A percentile compares a stretch with the other conserved stretches of the same genome.
These are phyloP conservation scores for Oreohelix idahoensis DNA, from an alignment of 1,140 invertebrate genomes.

Conservation along the genomic window DNA sequence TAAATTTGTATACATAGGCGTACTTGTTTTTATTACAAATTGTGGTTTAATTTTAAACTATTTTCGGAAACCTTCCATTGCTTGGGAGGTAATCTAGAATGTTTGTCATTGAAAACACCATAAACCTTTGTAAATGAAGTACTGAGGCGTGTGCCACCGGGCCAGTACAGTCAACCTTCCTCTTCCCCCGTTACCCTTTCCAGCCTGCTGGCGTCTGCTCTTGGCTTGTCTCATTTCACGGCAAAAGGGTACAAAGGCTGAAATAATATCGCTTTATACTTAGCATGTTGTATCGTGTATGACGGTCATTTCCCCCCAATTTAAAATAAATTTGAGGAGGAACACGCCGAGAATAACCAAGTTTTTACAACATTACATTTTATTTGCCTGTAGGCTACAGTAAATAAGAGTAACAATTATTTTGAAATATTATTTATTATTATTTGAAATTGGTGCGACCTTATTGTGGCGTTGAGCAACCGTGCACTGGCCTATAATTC, in stretches of 20 bases:
- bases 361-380: no score
- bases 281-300: background rate
- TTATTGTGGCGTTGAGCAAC: background rate
- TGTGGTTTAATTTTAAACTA: no score
- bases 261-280: background rate
- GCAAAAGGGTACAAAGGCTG: slow-evolving; percentile 1
- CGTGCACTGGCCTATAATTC: slow-evolving; percentile 20
- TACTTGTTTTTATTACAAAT: no score
- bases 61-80: no score
- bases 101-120: background rate
- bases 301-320: background rate
- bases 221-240: background rate
- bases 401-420: background rate
- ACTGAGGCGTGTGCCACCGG: background rate
- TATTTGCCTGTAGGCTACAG: no score
- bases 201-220: slow-evolving; percentile 16
- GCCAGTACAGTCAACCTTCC: background rate
- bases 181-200: background rate
- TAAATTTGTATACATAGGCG: no score
- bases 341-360: no score
- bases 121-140: background rate
- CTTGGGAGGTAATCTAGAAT: background rate
- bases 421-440: slow-evolving; percentile 4
- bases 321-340: background rate
- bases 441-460: background rate